phyloP scores from a whole-genome alignment of 2,888 invertebrate genomes.

The Odontocerum albicorne region DNA sequence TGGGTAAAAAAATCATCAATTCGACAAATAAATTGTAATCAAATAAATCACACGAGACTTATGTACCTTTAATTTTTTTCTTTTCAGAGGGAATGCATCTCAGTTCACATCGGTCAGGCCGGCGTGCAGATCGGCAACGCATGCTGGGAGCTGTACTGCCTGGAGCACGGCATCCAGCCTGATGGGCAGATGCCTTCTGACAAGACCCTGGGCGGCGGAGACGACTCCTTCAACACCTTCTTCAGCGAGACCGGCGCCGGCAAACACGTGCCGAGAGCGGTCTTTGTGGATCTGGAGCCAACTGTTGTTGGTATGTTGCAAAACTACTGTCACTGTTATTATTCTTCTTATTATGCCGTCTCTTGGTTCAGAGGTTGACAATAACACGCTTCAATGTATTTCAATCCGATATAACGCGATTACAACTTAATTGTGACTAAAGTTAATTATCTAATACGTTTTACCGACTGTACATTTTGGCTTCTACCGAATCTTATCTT shows the following conservation, averaged over 20 bases:
- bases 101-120: constrained; percentile 74
- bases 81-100: constrained; percentile 69
- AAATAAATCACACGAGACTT: too few species aligned
- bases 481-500: too few species aligned
- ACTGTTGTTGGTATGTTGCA: constrained; percentile 78
- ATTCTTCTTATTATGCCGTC: too few species aligned
- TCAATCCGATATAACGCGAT: too few species aligned
- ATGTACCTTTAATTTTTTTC: constrained; percentile 10
- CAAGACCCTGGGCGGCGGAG: constrained; percentile 70
- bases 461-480: too few species aligned
- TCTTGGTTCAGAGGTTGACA: too few species aligned
- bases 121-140: constrained; percentile 86
- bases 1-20: too few species aligned
- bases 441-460: too few species aligned
- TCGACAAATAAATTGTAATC: too few species aligned
- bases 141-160: constrained; percentile 84
- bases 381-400: too few species aligned
- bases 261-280: constrained; percentile 86
- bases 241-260: constrained; percentile 76
- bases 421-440: too few species aligned
- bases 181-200: constrained; percentile 88
- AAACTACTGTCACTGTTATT: too few species aligned
- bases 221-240: constrained; percentile 78
- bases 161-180: constrained; percentile 83
- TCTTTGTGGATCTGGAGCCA: constrained; percentile 90